Conservation (phyloP, 2,888 invertebrate genomes). For the Spisula solida region DNA sequence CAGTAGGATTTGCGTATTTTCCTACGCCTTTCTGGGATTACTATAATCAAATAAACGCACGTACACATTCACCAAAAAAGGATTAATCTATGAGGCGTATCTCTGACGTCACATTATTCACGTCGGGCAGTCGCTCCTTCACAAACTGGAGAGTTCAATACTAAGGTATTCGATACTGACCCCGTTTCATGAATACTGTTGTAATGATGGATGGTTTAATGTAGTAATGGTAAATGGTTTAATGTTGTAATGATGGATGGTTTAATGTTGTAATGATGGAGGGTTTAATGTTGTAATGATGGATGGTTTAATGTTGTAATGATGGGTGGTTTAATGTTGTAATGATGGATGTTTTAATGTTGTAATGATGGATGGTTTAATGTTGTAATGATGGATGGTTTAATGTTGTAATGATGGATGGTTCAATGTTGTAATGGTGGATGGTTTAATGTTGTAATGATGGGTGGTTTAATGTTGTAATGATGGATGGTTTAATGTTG, state of each 20-base stretch:
- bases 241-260: no score
- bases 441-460: no score
- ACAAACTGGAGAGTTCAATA: background rate
- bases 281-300: background rate
- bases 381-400: no score
- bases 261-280: no score
- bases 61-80: background rate
- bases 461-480: no score
- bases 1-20: background rate
- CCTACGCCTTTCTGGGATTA: constrained; percentile 8
- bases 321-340: background rate
- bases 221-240: no score
- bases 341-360: no score
- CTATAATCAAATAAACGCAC: background rate
- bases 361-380: no score
- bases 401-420: no score
- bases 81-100: background rate
- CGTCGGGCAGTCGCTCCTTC: background rate
- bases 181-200: background rate
- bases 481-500: no score
- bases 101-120: background rate
- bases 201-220: no score
- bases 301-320: background rate
- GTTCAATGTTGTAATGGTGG: no score
- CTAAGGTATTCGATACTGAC: background rate